These are phyloP conservation scores for Lophochroa leadbeateri DNA, from an alignment of 2,113 vertebrate genomes.

Conservation along the genomic window DNA sequence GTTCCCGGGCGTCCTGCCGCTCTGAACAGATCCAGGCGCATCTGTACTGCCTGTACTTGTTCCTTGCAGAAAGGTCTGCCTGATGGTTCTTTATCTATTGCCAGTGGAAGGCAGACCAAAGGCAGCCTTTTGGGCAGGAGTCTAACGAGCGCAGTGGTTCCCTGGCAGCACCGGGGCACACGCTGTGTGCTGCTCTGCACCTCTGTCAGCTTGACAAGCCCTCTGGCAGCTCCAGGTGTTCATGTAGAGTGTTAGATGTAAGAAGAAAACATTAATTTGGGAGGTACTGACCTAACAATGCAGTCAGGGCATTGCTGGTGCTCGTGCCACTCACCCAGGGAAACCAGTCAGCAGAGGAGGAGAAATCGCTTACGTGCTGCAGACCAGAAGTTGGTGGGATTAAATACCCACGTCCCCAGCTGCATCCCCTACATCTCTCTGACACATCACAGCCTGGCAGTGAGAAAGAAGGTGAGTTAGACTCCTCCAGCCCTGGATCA, in stretches of 20 bases:
- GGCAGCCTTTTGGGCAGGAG: background rate
- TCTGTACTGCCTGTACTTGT: background rate
- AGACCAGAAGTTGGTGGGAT: background rate
- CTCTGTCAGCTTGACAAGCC: background rate
- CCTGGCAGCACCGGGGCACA: background rate
- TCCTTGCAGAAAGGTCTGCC: background rate
- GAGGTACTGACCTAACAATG: background rate
- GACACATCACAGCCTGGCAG: background rate
- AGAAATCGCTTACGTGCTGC: background rate
- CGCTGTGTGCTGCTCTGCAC: rapidly evolving
- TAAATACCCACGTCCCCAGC: background rate
- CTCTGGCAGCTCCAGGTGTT: background rate
- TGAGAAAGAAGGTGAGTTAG: background rate
- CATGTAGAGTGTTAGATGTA: background rate
- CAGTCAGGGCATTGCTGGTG: background rate
- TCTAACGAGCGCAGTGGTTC: rapidly evolving
- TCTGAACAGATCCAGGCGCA: background rate
- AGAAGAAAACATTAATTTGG: background rate
- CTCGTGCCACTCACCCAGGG: background rate
- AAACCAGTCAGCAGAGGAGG: background rate
- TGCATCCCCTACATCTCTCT: background rate
- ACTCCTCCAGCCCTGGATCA: background rate
- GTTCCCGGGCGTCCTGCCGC: background rate
- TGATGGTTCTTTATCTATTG: background rate
- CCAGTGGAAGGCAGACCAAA: background rate